Evolutionary conservation across 1,140 invertebrate species (phyloP).

Genomic region (Anastrepha ludens): DNA sequence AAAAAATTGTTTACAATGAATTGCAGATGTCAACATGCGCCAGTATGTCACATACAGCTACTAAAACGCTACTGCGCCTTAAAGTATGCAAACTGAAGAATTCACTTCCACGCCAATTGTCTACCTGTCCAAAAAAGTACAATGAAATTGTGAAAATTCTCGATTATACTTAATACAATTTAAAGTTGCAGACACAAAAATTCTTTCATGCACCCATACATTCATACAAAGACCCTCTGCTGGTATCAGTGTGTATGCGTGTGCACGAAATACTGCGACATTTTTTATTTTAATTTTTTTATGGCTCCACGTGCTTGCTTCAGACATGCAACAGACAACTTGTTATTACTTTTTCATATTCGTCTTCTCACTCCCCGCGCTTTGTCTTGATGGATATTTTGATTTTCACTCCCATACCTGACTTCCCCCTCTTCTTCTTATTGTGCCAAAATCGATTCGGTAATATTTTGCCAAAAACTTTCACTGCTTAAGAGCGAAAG

Average conservation of each 20-base stretch:
- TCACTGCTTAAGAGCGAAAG: conserved; percentile 43
- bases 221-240: neutral
- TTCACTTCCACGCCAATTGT: no score
- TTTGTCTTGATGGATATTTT: neutral
- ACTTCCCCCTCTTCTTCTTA: neutral
- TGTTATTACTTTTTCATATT: conserved; percentile 25
- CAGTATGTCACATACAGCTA: neutral
- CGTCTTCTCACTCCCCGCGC: neutral
- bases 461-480: conserved; percentile 46
- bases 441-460: conserved; percentile 36
- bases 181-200: neutral
- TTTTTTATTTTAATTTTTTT: conserved; percentile 18
- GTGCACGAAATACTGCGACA: neutral
- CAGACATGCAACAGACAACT: conserved; percentile 44
- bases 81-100: neutral
- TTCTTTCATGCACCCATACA: neutral
- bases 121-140: neutral
- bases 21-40: no score
- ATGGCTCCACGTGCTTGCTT: conserved; percentile 5
- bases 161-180: conserved; percentile 8
- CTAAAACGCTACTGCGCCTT: neutral
- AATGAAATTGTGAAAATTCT: neutral
- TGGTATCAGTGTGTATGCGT: neutral
- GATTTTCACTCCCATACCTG: neutral
- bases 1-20: no score